Conservation (phyloP, 2,113 vertebrate genomes). For the Elaphurus davidianus region DNA sequence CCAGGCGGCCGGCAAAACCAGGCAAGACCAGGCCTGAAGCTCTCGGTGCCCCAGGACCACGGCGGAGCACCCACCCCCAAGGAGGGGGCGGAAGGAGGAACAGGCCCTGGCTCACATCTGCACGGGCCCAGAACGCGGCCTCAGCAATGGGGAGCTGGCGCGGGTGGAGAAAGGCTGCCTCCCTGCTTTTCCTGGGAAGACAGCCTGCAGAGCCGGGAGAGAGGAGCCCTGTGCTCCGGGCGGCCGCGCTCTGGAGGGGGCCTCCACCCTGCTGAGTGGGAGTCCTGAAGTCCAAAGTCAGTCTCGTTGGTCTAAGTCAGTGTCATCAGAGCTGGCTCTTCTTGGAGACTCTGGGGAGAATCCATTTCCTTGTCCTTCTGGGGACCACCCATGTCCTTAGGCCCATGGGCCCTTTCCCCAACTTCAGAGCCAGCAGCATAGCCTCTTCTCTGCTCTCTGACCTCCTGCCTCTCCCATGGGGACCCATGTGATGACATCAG, state of each 20-base stretch:
- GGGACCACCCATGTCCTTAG: neutral
- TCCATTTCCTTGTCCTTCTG: neutral
- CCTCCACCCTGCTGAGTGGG: neutral
- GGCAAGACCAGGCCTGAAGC: neutral
- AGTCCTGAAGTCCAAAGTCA: neutral
- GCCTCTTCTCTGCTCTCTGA: neutral
- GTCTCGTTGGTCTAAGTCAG: neutral
- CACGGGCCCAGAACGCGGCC: neutral
- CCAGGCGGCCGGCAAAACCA: neutral
- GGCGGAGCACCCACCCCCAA: rapidly evolving
- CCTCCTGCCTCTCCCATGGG: neutral
- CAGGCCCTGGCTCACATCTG: neutral
- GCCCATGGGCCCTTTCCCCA: neutral
- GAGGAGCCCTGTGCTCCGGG: too few species aligned
- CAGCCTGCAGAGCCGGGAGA: rapidly evolving
- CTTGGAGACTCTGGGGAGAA: too few species aligned
- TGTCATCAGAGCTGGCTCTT: neutral
- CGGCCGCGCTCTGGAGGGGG: neutral
- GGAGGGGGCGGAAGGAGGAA: rapidly evolving
- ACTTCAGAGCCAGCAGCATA: neutral
- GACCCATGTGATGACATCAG: rapidly evolving
- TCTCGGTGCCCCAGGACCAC: rapidly evolving
- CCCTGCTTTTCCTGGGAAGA: neutral
- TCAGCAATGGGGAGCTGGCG: neutral
- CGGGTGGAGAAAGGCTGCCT: neutral